Percentiles rank a stretch among this genome's conserved stretches.
Conservation (phyloP, 2,888 invertebrate species). For the Agriopis leucophaearia region DNA sequence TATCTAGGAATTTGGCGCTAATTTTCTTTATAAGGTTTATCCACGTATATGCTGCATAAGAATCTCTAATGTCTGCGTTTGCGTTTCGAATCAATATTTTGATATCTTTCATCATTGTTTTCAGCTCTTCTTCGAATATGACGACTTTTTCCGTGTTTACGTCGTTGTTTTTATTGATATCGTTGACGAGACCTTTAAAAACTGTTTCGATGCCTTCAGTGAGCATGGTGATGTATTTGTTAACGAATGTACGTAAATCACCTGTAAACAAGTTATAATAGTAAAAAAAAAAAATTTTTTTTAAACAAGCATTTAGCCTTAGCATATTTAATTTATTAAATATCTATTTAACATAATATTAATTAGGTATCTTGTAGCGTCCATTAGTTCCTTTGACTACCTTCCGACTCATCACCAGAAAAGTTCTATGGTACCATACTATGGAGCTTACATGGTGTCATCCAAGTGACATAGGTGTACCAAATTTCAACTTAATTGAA, state of each 20-base stretch:
- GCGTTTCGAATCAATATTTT: constrained; percentile 56
- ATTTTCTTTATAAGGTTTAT: constrained; percentile 65
- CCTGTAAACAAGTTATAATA: too few species aligned
- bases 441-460: too few species aligned
- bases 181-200: constrained; percentile 54
- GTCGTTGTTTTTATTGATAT: constrained; percentile 38
- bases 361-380: too few species aligned
- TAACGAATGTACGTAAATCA: constrained; percentile 53
- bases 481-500: too few species aligned
- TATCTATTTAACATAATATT: too few species aligned
- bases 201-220: constrained; percentile 58
- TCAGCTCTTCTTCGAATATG: constrained; percentile 56
- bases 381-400: too few species aligned
- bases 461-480: too few species aligned
- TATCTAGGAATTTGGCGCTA: constrained; percentile 63
- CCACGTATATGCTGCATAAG: constrained; percentile 59
- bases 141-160: constrained; percentile 33
- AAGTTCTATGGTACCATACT: too few species aligned
- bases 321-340: too few species aligned
- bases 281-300: too few species aligned
- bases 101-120: constrained; percentile 52
- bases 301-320: too few species aligned
- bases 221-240: constrained; percentile 63
- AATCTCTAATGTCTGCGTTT: constrained; percentile 50
- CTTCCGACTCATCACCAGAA: too few species aligned